A percentile compares a stretch with the other conserved stretches of the same genome.
Evolutionary conservation across 2,113 vertebrate genomes (phyloP).

Genomic region (Pygoscelis antarcticus): DNA sequence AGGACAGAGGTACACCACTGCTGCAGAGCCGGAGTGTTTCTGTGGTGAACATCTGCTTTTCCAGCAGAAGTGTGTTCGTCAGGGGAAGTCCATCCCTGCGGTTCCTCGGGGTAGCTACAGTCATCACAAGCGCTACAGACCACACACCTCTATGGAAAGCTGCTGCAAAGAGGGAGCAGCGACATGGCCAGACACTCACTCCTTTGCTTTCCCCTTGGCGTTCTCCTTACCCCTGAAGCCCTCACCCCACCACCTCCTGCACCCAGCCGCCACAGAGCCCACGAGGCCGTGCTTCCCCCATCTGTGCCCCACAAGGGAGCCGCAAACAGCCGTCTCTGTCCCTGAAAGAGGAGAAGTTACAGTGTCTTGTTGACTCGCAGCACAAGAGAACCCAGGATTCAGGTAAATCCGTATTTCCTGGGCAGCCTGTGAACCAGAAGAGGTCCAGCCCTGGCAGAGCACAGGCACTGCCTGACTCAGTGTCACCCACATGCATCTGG

Average conservation of each 20-base stretch:
- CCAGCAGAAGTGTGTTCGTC: background rate
- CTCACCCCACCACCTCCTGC: background rate
- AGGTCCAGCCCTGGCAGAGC: background rate
- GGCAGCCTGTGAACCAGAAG: background rate
- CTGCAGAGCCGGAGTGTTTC: background rate
- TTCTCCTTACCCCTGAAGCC: background rate
- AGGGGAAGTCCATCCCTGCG: background rate
- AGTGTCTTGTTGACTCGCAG: background rate
- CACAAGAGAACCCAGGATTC: background rate
- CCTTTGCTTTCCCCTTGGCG: background rate
- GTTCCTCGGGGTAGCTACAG: background rate
- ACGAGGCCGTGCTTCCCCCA: accelerated
- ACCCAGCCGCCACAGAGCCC: background rate
- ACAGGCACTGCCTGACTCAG: background rate
- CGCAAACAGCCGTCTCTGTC: background rate
- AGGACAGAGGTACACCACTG: background rate
- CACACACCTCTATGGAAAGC: background rate
- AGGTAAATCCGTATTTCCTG: background rate
- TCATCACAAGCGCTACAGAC: background rate
- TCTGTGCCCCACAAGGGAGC: background rate
- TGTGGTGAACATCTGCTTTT: background rate
- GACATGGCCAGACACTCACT: background rate
- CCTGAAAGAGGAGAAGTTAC: background rate
- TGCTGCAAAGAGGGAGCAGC: background rate
- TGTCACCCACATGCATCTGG: background rate